Conservation (phyloP, 2,888 invertebrate genomes). For the Deilephila elpenor region DNA sequence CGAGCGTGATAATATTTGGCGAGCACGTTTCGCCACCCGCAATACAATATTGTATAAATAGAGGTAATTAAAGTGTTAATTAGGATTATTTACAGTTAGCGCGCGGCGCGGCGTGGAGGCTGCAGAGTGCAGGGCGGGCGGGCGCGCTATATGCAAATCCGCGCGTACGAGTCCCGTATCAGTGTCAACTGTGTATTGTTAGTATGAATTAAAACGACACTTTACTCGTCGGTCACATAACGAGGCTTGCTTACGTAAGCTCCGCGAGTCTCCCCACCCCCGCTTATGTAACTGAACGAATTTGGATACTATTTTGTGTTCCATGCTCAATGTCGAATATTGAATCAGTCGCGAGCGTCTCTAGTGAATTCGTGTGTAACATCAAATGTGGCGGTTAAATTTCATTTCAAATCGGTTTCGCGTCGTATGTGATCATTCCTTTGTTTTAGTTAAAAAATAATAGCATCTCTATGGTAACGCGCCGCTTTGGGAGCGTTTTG, state of each 20-base stretch:
- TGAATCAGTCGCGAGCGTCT: constrained; percentile 1
- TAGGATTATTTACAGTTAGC: constrained; percentile 41
- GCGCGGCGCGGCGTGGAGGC: constrained; percentile 37
- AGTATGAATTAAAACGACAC: constrained; percentile 21
- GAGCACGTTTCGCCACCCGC: constrained; percentile 20
- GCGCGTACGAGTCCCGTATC: constrained; percentile 25
- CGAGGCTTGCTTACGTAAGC: constrained; percentile 78
- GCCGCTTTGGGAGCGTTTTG: background rate
- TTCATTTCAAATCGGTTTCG: background rate
- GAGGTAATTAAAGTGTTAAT: constrained; percentile 45
- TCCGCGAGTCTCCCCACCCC: constrained; percentile 64
- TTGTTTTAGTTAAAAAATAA: constrained; percentile 5
- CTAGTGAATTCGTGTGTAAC: constrained; percentile 46
- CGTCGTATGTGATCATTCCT: background rate
- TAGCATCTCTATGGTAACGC: constrained; percentile 26
- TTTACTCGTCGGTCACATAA: constrained; percentile 34
- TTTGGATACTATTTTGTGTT: constrained; percentile 60
- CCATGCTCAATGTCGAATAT: constrained; percentile 34
- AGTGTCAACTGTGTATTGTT: constrained; percentile 15
- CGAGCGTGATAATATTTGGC: constrained; percentile 12
- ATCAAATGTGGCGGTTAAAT: background rate
- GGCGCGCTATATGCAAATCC: constrained; percentile 39
- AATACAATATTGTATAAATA: constrained; percentile 37
- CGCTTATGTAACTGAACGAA: constrained; percentile 78
- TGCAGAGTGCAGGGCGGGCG: constrained; percentile 6